Base-by-base conservation (phyloP, 2,888 invertebrate species). In the Xylota segnis region DNA sequence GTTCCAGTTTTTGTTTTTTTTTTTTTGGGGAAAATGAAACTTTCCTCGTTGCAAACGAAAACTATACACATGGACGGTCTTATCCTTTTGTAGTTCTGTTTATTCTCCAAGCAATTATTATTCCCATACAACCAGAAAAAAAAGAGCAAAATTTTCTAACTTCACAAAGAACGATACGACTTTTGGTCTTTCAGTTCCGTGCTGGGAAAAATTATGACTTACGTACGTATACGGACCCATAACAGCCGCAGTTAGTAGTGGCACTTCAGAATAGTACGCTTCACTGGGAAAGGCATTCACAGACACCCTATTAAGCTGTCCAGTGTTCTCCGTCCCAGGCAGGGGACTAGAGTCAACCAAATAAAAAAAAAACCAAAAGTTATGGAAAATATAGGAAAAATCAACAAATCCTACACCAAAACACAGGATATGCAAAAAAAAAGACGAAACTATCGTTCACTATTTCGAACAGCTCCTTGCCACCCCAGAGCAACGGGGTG, bases 81-180 rank as follows among this genome's bases (percentile, higher is more conserved):
- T 37, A 29, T 5, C 43, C 74, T 54, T 74, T 74, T 74, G 63
- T 74, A 63, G 29, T 63, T 43, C 43, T 63, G 74, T 63, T 63
- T 74, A 63, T 61, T 63, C 43, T 74, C 52, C 18, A 32, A 63
- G 63, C 61, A 74, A 74, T 72, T 72, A 72, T 65, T 65, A 45
- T 23, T 18, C 18, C 37, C 2, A 29, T 29, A 43, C 9, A 32
- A 74, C 29, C 52, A 52, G 10, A 23, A n/a, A 54, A 63, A 18
- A 61, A n/a, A n/a, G 40, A 54, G 9, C 12, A 29, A 29, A 72
- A n/a, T n/a, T n/a, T n/a, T n/a, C n/a, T n/a, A n/a, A 61, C 50
- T 72, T 52, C 32, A 52, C 40, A 74, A 74, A 54, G 61, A 63
- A 52, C 74, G 63, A 74, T 74, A 74, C 43, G 74, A 74, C 74